Base-by-base conservation (phyloP, 2,888 invertebrate genomes). In the Pheosia gnoma region DNA sequence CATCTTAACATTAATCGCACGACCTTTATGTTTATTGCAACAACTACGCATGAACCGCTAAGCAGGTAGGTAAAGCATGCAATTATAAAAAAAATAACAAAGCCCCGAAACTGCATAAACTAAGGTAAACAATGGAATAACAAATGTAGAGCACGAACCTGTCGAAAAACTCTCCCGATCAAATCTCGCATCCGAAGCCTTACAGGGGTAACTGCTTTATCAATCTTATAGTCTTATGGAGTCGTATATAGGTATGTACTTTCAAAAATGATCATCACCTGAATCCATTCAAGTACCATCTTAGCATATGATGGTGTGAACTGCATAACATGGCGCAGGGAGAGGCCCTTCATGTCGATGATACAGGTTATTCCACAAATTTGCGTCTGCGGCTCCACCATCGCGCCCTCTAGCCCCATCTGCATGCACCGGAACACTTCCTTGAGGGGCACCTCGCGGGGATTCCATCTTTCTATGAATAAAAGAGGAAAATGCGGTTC, bases 341-440 rank as follows among this genome's bases (percentile, higher is more conserved):
- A 94, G 6, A 97, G 88, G 0, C 96, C 97, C 63, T 96, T 95
- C 95, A 97, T 95, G 82, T 97, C 96, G 59, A 97, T 87, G 52
- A 97, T 94, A 25, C 96, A 95, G 61, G 96, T 93, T 11, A 96
- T 95, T 0, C 97, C 97, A 65, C 95, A 94, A 61, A 97, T 95
- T 90, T 97, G 97, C 0, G 97, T 97, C 72, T 90, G 92, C 0
- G 97, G 96, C 82, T 98, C 97, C n/a, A 94, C 93, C 94, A 97
- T 95, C 0, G 97, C 97, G 0, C 96, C 95, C 83, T 96, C 96
- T 59, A 97, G 87, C 0, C 95, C 94, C 65, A 97, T 83, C 81
- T 97, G 96, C 38, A 96, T 93, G 0, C 95, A 95, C 60, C 96
- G 95, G 80, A 97, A 96, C 60, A 97, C 91, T 70, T 97, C 96